These are phyloP conservation scores for Coccyzus lansbergi DNA, from an alignment of 2,797 vertebrate species.

Conservation along the genomic window DNA sequence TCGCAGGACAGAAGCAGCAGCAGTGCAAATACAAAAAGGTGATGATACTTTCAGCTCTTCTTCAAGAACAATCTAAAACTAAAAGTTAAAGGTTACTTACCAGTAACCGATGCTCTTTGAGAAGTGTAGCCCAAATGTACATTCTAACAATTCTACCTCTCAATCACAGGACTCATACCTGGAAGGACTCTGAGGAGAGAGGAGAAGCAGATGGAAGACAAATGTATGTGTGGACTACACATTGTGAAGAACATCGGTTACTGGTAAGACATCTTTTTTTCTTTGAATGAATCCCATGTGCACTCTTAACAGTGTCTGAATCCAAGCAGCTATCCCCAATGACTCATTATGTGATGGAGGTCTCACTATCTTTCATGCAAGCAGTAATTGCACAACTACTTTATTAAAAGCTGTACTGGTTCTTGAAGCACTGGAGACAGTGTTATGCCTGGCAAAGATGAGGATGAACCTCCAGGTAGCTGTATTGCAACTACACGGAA, in stretches of 20 bases:
- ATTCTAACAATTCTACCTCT: conserved; percentile 63
- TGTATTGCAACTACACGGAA: background rate
- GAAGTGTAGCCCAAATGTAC: conserved; percentile 65
- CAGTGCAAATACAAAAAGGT: background rate
- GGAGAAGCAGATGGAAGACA: conserved; percentile 69
- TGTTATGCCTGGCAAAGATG: background rate
- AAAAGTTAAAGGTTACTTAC: conserved; percentile 61
- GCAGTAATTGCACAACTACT: background rate
- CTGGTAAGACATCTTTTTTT: conserved; percentile 27
- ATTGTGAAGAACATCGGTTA: conserved; percentile 38
- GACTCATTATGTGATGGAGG: background rate
- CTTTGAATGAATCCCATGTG: conserved; percentile 14
- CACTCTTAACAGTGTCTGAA: background rate
- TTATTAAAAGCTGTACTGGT: background rate
- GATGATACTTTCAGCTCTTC: background rate
- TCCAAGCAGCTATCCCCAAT: background rate
- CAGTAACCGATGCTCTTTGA: conserved; percentile 60
- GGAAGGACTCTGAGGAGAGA: conserved; percentile 70
- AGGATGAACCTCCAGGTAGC: background rate
- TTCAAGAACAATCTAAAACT: conserved; percentile 41
- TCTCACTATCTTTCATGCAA: background rate
- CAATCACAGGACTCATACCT: conserved; percentile 64
- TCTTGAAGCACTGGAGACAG: background rate
- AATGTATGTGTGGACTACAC: conserved; percentile 54
- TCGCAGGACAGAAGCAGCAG: background rate